Conservation (phyloP, 2,888 invertebrate genomes). For the Catocala sponsa region DNA sequence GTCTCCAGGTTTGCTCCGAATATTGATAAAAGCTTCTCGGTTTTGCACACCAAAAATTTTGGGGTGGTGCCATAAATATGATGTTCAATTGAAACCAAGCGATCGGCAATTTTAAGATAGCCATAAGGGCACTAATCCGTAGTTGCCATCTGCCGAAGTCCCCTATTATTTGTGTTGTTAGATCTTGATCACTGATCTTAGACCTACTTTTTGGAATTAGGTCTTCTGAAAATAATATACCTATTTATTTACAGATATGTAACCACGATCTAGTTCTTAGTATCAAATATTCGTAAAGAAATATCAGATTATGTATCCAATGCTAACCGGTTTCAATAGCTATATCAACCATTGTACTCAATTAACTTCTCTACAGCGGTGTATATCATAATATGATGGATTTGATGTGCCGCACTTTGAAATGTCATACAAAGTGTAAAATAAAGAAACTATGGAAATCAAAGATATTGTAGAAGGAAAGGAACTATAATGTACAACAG, state of each 20-base stretch:
- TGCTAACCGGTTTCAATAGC: too few species aligned
- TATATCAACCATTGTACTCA: too few species aligned
- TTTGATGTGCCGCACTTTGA: too few species aligned
- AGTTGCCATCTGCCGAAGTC: slow-evolving; percentile 89
- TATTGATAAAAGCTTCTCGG: slow-evolving; percentile 60
- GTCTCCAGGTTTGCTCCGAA: slow-evolving; percentile 79
- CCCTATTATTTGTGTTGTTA: slow-evolving; percentile 80
- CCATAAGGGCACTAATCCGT: slow-evolving; percentile 84
- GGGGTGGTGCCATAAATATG: slow-evolving; percentile 89
- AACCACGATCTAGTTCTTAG: too few species aligned
- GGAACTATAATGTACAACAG: too few species aligned
- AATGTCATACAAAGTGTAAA: too few species aligned
- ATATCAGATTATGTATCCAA: too few species aligned
- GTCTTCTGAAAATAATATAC: neutral
- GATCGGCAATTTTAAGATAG: slow-evolving; percentile 87
- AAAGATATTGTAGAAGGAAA: too few species aligned
- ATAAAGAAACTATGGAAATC: too few species aligned
- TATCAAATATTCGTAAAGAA: too few species aligned
- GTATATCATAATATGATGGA: too few species aligned
- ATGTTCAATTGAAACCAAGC: slow-evolving; percentile 90
- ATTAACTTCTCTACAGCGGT: too few species aligned
- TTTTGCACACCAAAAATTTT: slow-evolving; percentile 88
- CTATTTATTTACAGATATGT: neutral
- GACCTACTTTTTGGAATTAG: neutral
- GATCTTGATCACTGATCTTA: slow-evolving; percentile 46